These are phyloP conservation scores for Sebastes trivittatus DNA, from an alignment of 2,797 vertebrate genomes.

Conservation along the genomic window DNA sequence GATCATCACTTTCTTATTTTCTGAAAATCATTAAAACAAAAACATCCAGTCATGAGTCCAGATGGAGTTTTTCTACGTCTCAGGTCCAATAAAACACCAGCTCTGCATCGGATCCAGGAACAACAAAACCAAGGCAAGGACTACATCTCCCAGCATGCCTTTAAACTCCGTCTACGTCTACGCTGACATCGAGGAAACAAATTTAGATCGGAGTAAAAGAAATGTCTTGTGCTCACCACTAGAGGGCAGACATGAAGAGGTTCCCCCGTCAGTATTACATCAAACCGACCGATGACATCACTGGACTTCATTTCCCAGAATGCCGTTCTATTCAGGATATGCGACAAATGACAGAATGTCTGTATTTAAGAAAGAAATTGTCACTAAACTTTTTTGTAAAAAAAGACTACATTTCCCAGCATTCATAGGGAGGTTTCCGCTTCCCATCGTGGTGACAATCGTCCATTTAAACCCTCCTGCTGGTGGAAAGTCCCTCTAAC, in stretches of 20 bases:
- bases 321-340: not conserved
- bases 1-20: not conserved
- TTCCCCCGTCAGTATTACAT: slow-evolving; percentile 23
- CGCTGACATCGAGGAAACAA: not conserved
- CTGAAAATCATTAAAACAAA: not conserved
- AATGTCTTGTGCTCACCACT: not conserved
- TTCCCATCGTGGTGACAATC: not conserved
- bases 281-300: not conserved
- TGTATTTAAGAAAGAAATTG: slow-evolving; percentile 24
- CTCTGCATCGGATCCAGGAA: not conserved
- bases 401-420: slow-evolving; percentile 20
- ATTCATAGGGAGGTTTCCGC: not conserved
- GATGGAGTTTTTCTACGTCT: not conserved
- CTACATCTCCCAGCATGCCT: slow-evolving; percentile 38
- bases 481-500: not conserved
- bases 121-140: not conserved
- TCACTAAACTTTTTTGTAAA: not conserved
- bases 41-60: too few relatives aligned
- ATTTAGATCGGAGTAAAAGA: not conserved
- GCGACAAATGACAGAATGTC: slow-evolving; percentile 40
- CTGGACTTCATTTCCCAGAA: slow-evolving; percentile 50
- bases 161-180: not conserved
- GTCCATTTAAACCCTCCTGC: not conserved
- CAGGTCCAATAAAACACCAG: not conserved
- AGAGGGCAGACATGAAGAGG: not conserved